A percentile compares a stretch with the other conserved stretches of the same genome.
phyloP scores from a whole-genome alignment of 2,113 vertebrate genomes.

The Macquaria australasica region DNA sequence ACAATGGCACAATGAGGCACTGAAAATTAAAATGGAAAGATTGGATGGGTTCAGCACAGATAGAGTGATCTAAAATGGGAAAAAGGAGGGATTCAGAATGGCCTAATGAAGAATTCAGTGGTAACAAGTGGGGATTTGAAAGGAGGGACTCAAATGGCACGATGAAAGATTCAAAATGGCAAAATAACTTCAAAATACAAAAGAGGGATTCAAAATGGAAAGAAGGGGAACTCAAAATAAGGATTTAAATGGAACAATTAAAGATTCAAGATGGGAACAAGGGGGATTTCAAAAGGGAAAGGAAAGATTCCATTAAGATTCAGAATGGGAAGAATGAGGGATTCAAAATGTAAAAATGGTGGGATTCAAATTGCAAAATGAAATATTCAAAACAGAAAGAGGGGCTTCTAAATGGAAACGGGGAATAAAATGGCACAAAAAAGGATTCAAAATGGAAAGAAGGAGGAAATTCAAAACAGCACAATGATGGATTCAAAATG shows the following conservation, averaged over 20 bases:
- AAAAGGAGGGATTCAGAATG: not conserved
- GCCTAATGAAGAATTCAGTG: not conserved
- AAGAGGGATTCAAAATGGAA: not conserved
- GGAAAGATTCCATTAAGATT: not conserved
- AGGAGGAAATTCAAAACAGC: not conserved
- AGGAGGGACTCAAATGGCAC: not conserved
- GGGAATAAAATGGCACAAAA: not conserved
- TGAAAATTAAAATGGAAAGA: not conserved
- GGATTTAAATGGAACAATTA: not conserved
- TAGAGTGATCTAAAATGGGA: not conserved
- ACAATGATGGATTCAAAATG: not conserved
- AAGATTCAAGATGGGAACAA: not conserved
- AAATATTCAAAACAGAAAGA: too few relatives aligned
- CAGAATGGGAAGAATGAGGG: not conserved
- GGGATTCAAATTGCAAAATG: not conserved
- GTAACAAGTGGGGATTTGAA: not conserved
- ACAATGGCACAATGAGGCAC: not conserved
- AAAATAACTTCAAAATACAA: too few relatives aligned
- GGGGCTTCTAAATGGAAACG: too few relatives aligned
- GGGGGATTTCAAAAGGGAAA: not conserved
- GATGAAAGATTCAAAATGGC: not conserved
- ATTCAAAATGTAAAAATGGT: not conserved
- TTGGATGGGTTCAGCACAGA: not conserved
- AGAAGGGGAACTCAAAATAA: not conserved
- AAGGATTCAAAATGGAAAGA: not conserved